A percentile compares a stretch with the other conserved stretches of the same genome.
phyloP scores from a whole-genome alignment of 2,797 vertebrate species.

The Myotis myotis region DNA sequence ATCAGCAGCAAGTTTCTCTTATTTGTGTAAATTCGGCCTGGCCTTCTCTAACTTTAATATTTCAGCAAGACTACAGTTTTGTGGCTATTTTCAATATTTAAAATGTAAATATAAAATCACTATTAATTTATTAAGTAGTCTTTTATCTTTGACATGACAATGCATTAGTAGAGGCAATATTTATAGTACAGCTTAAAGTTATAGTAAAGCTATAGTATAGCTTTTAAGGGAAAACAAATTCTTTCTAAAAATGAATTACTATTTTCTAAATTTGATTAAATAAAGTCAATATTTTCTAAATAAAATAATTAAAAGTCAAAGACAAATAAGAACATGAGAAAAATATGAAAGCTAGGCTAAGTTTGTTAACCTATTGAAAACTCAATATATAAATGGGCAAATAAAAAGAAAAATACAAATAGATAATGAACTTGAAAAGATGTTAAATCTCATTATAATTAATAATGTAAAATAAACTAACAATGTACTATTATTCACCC shows the following conservation, averaged over 20 bases:
- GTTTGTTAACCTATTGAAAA: background rate
- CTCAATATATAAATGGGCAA: background rate
- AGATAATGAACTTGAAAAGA: background rate
- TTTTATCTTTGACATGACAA: background rate
- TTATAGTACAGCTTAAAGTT: background rate
- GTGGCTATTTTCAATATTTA: background rate
- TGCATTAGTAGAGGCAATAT: background rate
- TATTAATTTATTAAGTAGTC: background rate
- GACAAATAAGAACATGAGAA: background rate
- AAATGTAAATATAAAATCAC: background rate
- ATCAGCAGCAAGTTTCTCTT: background rate
- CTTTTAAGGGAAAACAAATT: background rate
- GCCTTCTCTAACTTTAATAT: background rate
- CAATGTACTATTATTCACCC: background rate
- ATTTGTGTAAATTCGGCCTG: background rate
- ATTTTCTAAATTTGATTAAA: background rate
- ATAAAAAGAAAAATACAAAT: background rate
- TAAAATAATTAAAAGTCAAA: background rate
- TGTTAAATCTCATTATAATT: background rate
- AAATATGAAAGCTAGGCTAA: background rate
- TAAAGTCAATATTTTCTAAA: background rate
- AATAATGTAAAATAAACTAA: conserved; percentile 27
- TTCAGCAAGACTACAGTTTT: background rate
- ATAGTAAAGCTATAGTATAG: background rate
- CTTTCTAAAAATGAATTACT: background rate